Conservation (phyloP, 2,113 vertebrate species). For the Serilophus lunatus region DNA sequence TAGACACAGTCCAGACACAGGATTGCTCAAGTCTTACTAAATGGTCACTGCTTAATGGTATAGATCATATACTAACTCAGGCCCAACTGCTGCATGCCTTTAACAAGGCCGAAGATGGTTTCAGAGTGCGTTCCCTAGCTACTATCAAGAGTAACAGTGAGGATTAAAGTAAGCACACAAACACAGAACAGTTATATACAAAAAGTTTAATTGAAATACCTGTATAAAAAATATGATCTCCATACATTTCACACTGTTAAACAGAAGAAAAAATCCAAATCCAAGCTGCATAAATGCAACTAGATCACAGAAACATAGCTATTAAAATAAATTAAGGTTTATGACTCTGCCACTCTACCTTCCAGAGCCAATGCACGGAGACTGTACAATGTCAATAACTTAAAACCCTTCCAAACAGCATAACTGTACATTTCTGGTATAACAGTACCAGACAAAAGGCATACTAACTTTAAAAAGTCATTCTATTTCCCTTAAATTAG, state of each 20-base stretch:
- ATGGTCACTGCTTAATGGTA: background rate
- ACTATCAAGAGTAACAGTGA: background rate
- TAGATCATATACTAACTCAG: background rate
- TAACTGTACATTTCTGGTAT: slow-evolving; percentile 76
- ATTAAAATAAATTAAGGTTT: slow-evolving; percentile 81
- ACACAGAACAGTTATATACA: slow-evolving; percentile 76
- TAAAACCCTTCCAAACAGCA: slow-evolving; percentile 75
- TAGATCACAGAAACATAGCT: slow-evolving; percentile 76
- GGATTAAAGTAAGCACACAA: background rate
- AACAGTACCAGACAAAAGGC: slow-evolving; percentile 72
- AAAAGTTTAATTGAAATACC: slow-evolving; percentile 97
- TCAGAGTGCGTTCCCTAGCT: accelerated
- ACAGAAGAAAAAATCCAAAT: slow-evolving; percentile 74
- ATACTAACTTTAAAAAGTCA: slow-evolving; percentile 74
- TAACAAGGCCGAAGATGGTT: background rate
- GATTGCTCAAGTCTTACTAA: background rate
- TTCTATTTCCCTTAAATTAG: slow-evolving; percentile 87
- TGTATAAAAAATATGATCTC: slow-evolving; percentile 98
- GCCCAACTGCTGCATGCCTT: background rate
- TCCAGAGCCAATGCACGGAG: slow-evolving; percentile 79
- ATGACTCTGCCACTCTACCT: slow-evolving; percentile 76
- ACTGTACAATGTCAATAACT: slow-evolving; percentile 86
- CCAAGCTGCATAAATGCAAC: slow-evolving; percentile 76
- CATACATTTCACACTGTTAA: slow-evolving; percentile 86
- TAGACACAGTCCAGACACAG: background rate